Percentiles rank a stretch among this genome's conserved stretches.
These are phyloP conservation scores for Piezodorus guildinii DNA, from an alignment of 1,140 invertebrate genomes.

Conservation along the genomic window DNA sequence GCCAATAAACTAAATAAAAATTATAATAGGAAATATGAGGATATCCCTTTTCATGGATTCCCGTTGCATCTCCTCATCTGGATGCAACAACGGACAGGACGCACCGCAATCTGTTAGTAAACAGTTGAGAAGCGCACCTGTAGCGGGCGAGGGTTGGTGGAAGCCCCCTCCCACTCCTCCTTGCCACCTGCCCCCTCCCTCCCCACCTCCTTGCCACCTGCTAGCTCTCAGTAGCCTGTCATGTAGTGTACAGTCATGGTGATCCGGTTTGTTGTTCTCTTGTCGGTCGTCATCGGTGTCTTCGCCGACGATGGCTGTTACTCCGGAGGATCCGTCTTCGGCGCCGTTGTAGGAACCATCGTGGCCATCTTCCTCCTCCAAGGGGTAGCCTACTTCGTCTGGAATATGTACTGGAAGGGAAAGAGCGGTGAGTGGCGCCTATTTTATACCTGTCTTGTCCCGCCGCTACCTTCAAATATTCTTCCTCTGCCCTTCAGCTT, in stretches of 20 bases:
- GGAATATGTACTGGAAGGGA: slow-evolving; percentile 12
- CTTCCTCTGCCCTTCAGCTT: no score
- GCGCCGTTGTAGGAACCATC: background rate
- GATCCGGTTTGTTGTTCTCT: background rate
- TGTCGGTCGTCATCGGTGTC: background rate
- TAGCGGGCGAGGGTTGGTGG: background rate
- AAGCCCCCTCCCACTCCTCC: background rate
- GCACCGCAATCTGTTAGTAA: no score
- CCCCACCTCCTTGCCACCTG: background rate
- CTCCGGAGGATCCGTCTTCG: background rate
- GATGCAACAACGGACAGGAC: no score
- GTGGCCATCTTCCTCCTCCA: background rate
- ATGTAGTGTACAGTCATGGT: background rate
- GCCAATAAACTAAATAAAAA: no score
- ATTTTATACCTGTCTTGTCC: no score
- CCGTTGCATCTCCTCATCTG: no score
- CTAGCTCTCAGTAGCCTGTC: background rate
- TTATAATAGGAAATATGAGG: no score
- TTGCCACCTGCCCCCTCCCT: background rate
- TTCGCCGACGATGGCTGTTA: background rate
- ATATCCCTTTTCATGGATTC: no score
- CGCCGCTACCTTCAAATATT: no score
- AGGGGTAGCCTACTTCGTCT: background rate
- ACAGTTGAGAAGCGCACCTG: no score
- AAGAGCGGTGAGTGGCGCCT: slow-evolving; percentile 4